Evolutionary conservation across 2,797 vertebrate species (phyloP).

Genomic region (Prionace glauca): DNA sequence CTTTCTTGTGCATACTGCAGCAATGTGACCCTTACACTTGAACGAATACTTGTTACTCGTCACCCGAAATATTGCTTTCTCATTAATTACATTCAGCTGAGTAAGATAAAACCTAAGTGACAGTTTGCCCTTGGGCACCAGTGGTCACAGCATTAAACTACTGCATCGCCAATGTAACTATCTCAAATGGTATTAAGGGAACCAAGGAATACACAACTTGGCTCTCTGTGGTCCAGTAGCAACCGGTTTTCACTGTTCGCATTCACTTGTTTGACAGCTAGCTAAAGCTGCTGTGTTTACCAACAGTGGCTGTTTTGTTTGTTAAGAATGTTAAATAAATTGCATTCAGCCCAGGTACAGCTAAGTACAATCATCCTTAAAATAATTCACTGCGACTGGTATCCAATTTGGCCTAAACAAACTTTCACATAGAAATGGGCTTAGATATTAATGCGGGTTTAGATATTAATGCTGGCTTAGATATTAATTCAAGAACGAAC

Average conservation of each 20-base stretch:
- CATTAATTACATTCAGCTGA: not conserved
- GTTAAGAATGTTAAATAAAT: constrained; percentile 21
- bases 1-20: not conserved
- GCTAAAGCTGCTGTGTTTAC: not conserved
- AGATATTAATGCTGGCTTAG: not conserved
- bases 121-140: not conserved
- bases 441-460: not conserved
- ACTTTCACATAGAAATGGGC: not conserved
- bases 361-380: not conserved
- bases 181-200: not conserved
- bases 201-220: not conserved
- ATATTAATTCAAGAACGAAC: not conserved
- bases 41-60: not conserved
- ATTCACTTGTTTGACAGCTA: not conserved
- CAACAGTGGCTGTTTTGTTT: not conserved
- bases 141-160: not conserved
- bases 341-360: not conserved
- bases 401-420: not conserved
- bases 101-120: not conserved
- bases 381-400: not conserved
- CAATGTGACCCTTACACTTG: not conserved
- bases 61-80: not conserved
- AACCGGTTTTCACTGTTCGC: not conserved
- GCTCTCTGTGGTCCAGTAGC: not conserved
- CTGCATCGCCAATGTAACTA: not conserved